These are phyloP conservation scores for Nephrotoma guestfalica DNA, from an alignment of 2,888 invertebrate species.

Conservation along the genomic window DNA sequence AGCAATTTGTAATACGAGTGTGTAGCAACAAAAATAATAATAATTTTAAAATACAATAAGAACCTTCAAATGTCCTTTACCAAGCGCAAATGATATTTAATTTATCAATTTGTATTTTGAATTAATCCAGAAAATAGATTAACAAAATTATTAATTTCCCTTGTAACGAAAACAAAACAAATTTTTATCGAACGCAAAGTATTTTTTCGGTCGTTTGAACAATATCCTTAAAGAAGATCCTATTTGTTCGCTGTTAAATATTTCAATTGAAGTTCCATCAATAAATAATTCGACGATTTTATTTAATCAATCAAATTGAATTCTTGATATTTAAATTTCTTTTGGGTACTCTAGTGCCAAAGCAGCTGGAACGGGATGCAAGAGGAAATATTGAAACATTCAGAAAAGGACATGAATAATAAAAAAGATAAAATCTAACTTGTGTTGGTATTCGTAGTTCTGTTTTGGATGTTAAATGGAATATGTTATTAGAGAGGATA, in stretches of 20 bases:
- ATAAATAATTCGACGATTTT: background rate
- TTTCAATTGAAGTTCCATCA: background rate
- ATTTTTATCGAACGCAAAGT: background rate
- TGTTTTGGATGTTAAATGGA: background rate
- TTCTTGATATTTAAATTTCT: background rate
- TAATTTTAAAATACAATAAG: background rate
- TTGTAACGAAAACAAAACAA: background rate
- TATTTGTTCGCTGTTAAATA: background rate
- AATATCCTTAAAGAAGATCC: background rate
- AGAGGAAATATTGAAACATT: background rate
- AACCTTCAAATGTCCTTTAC: background rate
- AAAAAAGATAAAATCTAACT: background rate
- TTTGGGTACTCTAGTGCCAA: background rate
- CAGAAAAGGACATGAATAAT: background rate
- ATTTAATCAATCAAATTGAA: background rate
- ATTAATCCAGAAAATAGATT: background rate
- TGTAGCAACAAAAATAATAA: background rate
- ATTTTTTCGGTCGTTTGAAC: background rate
- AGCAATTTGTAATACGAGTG: background rate
- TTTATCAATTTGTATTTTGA: background rate
- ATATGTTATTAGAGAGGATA: background rate
- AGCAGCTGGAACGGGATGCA: background rate
- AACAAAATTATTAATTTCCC: background rate
- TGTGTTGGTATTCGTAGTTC: background rate
- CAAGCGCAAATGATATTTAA: background rate